These are phyloP conservation scores for Amniataba percoides DNA, from an alignment of 2,797 vertebrate species.

Conservation along the genomic window DNA sequence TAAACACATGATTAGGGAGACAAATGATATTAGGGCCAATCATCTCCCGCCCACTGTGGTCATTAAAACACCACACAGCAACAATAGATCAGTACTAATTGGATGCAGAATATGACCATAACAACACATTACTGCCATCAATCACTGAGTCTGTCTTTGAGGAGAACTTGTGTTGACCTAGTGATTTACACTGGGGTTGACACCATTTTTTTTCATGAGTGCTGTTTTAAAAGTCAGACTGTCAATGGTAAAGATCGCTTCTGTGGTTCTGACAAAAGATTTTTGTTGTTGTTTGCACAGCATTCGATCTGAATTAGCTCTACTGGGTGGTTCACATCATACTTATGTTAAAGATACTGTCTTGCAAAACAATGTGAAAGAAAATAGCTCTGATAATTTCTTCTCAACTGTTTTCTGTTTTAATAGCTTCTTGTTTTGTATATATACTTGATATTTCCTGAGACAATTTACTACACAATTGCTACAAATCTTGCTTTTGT, in stretches of 20 bases:
- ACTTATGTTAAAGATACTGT: neutral
- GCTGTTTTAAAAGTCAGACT: slow-evolving; percentile 34
- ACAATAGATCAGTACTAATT: slow-evolving; percentile 95
- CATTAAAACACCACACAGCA: slow-evolving; percentile 89
- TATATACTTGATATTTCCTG: neutral
- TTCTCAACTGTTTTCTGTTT: neutral
- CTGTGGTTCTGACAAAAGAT: slow-evolving; percentile 23
- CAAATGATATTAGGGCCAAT: slow-evolving; percentile 92
- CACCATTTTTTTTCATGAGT: neutral
- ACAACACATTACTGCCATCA: slow-evolving; percentile 87
- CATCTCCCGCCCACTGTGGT: slow-evolving; percentile 90
- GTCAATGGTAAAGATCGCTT: slow-evolving; percentile 27
- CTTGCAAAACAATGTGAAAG: neutral
- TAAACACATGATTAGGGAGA: slow-evolving; percentile 94
- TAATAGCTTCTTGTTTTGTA: neutral
- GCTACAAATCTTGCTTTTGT: no score
- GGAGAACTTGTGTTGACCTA: slow-evolving; percentile 87
- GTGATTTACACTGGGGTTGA: slow-evolving; percentile 65
- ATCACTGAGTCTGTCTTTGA: slow-evolving; percentile 79
- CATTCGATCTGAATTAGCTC: neutral
- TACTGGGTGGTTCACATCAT: neutral
- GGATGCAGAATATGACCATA: slow-evolving; percentile 90
- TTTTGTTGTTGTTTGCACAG: slow-evolving; percentile 12
- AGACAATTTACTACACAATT: no score
- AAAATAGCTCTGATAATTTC: neutral